phyloP scores from a whole-genome alignment of 92 coral and sea anemone species.

The Actinernus sp. region DNA sequence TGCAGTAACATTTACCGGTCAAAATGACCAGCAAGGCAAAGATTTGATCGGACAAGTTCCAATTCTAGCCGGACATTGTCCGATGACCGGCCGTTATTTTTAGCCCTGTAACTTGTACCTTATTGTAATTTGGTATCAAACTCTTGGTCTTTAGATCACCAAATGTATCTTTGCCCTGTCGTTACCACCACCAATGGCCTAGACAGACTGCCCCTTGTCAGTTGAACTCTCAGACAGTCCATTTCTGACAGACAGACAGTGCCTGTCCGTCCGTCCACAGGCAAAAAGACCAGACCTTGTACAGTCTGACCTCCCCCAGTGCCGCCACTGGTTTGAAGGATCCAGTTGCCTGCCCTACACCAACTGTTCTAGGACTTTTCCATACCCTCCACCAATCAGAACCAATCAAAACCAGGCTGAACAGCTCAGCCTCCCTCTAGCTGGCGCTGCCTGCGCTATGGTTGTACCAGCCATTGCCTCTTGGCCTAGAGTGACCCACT shows the following conservation, averaged over 20 bases:
- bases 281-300: not conserved
- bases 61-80: no score
- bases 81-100: no score
- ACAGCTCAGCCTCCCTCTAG: not conserved
- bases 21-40: no score
- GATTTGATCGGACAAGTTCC: no score
- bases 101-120: no score
- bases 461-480: not conserved
- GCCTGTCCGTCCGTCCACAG: slow-evolving; percentile 22
- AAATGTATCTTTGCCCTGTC: slow-evolving; percentile 87
- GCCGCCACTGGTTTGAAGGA: slow-evolving; percentile 16
- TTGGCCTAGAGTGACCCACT: not conserved
- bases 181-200: slow-evolving; percentile 83
- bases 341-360: slow-evolving; percentile 12
- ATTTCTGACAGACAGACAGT: slow-evolving; percentile 17
- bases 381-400: slow-evolving; percentile 7
- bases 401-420: not conserved
- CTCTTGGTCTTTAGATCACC: slow-evolving; percentile 96
- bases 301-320: not conserved
- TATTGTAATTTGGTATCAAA: slow-evolving; percentile 60
- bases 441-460: not conserved
- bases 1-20: no score
- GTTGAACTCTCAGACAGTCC: slow-evolving; percentile 55
- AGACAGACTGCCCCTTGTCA: slow-evolving; percentile 59
- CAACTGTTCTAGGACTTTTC: slow-evolving; percentile 13